A percentile compares a stretch with the other conserved stretches of the same genome.
phyloP scores from a whole-genome alignment of 2,113 vertebrate species.

The Percina caprodes region DNA sequence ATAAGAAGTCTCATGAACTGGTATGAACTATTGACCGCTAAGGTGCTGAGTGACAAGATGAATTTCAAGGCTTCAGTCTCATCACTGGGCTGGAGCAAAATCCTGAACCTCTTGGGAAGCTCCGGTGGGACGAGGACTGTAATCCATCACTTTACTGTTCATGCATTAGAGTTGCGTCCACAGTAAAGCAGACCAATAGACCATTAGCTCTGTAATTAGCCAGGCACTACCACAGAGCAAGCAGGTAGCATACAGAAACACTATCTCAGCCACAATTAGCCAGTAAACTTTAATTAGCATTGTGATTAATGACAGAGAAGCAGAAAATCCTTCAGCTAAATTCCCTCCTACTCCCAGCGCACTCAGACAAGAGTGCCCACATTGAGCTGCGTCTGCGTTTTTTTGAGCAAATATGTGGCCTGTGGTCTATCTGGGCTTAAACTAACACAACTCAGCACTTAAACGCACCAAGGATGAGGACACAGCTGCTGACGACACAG shows the following conservation, averaged over 20 bases:
- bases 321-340: slow-evolving; percentile 76
- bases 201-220: slow-evolving; percentile 80
- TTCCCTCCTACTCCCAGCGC: slow-evolving; percentile 59
- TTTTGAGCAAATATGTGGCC: slow-evolving; percentile 74
- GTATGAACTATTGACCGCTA: slow-evolving; percentile 52
- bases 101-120: slow-evolving; percentile 32
- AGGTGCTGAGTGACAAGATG: slow-evolving; percentile 39
- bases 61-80: slow-evolving; percentile 44
- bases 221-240: slow-evolving; percentile 46
- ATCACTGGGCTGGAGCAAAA: slow-evolving; percentile 19
- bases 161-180: slow-evolving; percentile 64
- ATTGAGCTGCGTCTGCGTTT: slow-evolving; percentile 76
- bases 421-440: slow-evolving; percentile 71
- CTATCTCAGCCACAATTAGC: slow-evolving; percentile 80
- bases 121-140: slow-evolving; percentile 43
- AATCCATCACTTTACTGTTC: slow-evolving; percentile 73
- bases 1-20: slow-evolving; percentile 54
- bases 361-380: slow-evolving; percentile 71
- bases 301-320: slow-evolving; percentile 75
- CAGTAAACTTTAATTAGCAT: slow-evolving; percentile 81
- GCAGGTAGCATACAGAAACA: slow-evolving; percentile 66
- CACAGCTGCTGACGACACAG: slow-evolving; percentile 63
- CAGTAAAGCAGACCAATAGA: slow-evolving; percentile 64
- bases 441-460: slow-evolving; percentile 74
- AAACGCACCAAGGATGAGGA: slow-evolving; percentile 47